These are phyloP conservation scores for Orussus abietinus DNA, from an alignment of 1,140 invertebrate species.

Conservation along the genomic window DNA sequence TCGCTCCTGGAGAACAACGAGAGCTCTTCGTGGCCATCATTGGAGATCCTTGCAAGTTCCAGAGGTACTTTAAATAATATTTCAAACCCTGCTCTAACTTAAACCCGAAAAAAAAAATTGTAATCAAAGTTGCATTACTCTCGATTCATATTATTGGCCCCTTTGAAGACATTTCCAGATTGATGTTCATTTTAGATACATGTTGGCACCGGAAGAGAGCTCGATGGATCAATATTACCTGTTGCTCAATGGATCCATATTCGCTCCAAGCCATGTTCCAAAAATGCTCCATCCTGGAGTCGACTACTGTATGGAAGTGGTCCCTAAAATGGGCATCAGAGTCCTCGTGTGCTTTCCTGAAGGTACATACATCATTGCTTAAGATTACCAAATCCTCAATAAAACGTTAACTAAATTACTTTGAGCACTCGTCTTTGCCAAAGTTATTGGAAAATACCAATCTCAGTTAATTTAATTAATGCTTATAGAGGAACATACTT, in stretches of 20 bases:
- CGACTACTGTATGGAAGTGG: constrained; percentile 55
- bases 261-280: constrained; percentile 48
- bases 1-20: constrained; percentile 44
- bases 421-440: too few species aligned
- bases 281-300: constrained; percentile 49
- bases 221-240: constrained; percentile 57
- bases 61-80: too few species aligned
- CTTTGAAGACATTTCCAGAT: background rate
- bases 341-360: constrained; percentile 49
- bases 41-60: constrained; percentile 55
- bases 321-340: constrained; percentile 38
- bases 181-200: constrained; percentile 44
- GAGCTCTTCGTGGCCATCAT: constrained; percentile 55
- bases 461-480: too few species aligned
- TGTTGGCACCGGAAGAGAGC: constrained; percentile 51
- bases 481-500: too few species aligned
- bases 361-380: constrained; percentile 26
- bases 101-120: constrained; percentile 20
- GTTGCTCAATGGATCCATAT: constrained; percentile 58
- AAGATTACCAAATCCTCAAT: too few species aligned
- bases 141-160: background rate
- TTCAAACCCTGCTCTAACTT: too few species aligned
- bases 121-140: background rate
- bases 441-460: too few species aligned
- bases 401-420: too few species aligned